A percentile compares a stretch with the other conserved stretches of the same genome.
phyloP scores from a whole-genome alignment of 2,888 invertebrate genomes.

The Acronicta psi region DNA sequence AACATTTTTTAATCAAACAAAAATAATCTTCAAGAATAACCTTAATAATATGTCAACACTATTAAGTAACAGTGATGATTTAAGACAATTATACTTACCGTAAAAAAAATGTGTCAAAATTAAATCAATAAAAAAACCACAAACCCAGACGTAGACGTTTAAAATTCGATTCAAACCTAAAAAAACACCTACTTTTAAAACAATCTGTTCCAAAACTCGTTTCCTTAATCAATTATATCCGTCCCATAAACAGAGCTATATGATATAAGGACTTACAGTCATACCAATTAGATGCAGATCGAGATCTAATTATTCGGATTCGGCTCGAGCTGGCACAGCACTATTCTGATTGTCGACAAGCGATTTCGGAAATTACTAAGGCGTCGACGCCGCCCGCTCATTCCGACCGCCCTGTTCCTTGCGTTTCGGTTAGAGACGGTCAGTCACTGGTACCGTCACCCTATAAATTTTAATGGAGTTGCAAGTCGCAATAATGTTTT shows the following conservation, averaged over 20 bases:
- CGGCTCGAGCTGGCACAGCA: constrained; percentile 76
- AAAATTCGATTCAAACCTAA: too few relatives aligned
- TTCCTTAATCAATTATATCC: constrained; percentile 5
- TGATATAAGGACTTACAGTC: constrained; percentile 67
- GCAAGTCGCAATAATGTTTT: constrained; percentile 34
- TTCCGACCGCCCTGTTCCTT: constrained; percentile 69
- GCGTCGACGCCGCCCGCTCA: constrained; percentile 74
- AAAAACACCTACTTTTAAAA: too few relatives aligned
- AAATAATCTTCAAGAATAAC: too few relatives aligned
- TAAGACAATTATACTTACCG: too few relatives aligned
- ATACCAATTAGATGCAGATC: constrained; percentile 82
- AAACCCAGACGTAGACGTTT: too few relatives aligned
- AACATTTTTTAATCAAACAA: too few relatives aligned
- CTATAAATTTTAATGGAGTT: constrained; percentile 69
- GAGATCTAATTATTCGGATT: constrained; percentile 85
- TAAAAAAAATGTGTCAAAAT: too few relatives aligned
- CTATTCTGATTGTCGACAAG: constrained; percentile 85
- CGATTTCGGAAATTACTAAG: constrained; percentile 89
- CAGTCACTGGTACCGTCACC: constrained; percentile 71
- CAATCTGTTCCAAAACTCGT: background rate
- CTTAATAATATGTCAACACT: too few relatives aligned
- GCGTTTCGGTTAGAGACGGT: constrained; percentile 75
- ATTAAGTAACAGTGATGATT: too few relatives aligned
- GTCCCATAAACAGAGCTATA: constrained; percentile 47
- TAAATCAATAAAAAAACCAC: too few relatives aligned